Evolutionary conservation across 1,140 invertebrate genomes (phyloP).

Genomic region (Ganaspis sp.): DNA sequence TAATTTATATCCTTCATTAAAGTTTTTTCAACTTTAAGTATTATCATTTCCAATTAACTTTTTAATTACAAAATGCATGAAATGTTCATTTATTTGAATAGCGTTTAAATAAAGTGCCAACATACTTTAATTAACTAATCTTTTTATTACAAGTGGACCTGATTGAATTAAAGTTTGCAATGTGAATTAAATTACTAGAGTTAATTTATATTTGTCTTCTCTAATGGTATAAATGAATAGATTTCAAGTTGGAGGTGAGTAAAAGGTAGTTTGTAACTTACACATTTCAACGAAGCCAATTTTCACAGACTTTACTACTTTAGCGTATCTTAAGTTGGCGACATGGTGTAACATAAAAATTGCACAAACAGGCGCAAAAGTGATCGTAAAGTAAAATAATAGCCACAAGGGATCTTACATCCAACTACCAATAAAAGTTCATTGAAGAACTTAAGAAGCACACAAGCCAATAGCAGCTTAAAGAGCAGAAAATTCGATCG

Average conservation of each 20-base stretch:
- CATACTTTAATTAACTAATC: too few species aligned
- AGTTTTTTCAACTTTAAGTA: too few species aligned
- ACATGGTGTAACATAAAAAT: constrained; percentile 10
- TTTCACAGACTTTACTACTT: not conserved
- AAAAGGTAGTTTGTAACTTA: constrained; percentile 6
- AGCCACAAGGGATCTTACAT: constrained; percentile 23
- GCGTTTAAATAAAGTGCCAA: too few species aligned
- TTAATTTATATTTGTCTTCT: not conserved
- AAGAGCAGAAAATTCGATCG: not conserved
- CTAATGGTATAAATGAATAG: not conserved
- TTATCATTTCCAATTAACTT: too few species aligned
- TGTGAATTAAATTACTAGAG: not conserved
- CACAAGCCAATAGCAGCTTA: constrained; percentile 7
- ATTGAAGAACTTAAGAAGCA: constrained; percentile 24
- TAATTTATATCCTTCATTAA: not conserved
- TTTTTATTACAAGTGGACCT: too few species aligned
- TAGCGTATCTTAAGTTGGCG: not conserved
- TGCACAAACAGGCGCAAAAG: constrained; percentile 13
- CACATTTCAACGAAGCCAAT: not conserved
- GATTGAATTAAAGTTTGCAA: not conserved
- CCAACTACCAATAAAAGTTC: constrained; percentile 13
- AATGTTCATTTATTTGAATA: too few species aligned
- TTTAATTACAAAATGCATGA: too few species aligned
- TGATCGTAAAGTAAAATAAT: constrained; percentile 18
- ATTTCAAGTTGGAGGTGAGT: not conserved